These are phyloP conservation scores for Plebejus anna DNA, from an alignment of 2,888 invertebrate species.

Conservation along the genomic window DNA sequence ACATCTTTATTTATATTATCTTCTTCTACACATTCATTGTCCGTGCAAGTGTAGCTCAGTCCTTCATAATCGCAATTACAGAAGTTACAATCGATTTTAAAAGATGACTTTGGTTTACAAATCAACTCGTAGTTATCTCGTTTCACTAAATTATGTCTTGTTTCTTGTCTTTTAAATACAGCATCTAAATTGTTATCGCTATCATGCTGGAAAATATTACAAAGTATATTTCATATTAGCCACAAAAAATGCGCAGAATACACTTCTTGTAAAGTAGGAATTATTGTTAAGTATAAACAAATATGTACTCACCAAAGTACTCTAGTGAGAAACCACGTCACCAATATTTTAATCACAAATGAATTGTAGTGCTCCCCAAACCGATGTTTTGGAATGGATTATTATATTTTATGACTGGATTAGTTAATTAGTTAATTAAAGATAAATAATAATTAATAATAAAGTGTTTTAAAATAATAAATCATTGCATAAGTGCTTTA, in stretches of 20 bases:
- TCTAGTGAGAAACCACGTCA: slow-evolving; percentile 20
- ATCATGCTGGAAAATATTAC: slow-evolving; percentile 29
- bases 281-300: background rate
- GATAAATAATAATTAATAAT: too few relatives aligned
- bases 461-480: too few relatives aligned
- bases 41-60: slow-evolving; percentile 72
- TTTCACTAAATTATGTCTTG: slow-evolving; percentile 32
- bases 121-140: slow-evolving; percentile 30
- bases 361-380: slow-evolving; percentile 26
- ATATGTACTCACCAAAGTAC: slow-evolving; percentile 34
- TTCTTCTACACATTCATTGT: slow-evolving; percentile 67
- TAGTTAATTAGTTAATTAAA: background rate
- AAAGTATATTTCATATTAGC: background rate
- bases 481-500: background rate
- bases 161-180: background rate
- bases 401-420: background rate
- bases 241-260: background rate
- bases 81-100: slow-evolving; percentile 37
- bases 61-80: slow-evolving; percentile 52
- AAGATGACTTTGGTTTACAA: slow-evolving; percentile 34
- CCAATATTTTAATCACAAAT: slow-evolving; percentile 33
- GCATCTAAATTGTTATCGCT: background rate
- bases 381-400: slow-evolving; percentile 2
- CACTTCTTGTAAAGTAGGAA: background rate
- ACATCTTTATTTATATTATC: slow-evolving; percentile 48